Percentiles rank a stretch among this genome's conserved stretches.
These are phyloP conservation scores for Ostrea edulis DNA, from an alignment of 1,140 invertebrate species.

Conservation along the genomic window DNA sequence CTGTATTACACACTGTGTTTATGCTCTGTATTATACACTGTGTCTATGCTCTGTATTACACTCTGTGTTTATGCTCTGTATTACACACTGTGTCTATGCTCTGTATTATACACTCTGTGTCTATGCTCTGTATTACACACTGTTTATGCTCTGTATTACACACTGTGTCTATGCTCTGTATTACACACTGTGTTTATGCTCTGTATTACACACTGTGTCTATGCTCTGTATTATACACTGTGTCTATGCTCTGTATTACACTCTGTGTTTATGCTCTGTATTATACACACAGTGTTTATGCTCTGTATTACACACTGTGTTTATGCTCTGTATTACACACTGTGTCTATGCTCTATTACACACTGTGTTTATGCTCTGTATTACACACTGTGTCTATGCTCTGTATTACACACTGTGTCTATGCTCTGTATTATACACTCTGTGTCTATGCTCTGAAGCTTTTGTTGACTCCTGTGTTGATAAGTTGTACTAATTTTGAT, in stretches of 20 bases:
- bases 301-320: not conserved
- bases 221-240: too few relatives aligned
- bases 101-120: not conserved
- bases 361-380: not conserved
- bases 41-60: too few relatives aligned
- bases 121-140: not conserved
- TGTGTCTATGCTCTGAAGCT: not conserved
- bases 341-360: too few relatives aligned
- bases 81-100: too few relatives aligned
- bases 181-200: too few relatives aligned
- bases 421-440: too few relatives aligned
- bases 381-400: not conserved
- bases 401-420: too few relatives aligned
- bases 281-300: too few relatives aligned
- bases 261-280: not conserved
- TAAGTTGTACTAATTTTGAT: conserved; percentile 26
- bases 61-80: not conserved
- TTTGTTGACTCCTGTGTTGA: not conserved
- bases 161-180: not conserved
- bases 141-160: too few relatives aligned
- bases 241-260: too few relatives aligned
- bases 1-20: not conserved
- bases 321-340: too few relatives aligned
- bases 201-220: not conserved
- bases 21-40: too few relatives aligned